phyloP scores from a whole-genome alignment of 2,797 vertebrate genomes.

The Streptopelia turtur region DNA sequence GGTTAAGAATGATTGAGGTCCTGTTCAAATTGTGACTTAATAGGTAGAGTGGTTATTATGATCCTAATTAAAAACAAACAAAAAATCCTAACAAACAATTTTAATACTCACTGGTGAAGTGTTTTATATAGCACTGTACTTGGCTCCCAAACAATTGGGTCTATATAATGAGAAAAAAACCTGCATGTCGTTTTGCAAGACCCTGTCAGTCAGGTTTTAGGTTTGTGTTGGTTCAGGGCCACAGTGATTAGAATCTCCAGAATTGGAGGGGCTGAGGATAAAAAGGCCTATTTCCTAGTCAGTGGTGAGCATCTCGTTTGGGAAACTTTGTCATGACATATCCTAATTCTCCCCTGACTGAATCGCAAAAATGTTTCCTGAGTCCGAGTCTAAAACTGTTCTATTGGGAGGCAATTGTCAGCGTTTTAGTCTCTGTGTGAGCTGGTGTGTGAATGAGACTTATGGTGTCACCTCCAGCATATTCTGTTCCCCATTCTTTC shows the following conservation, averaged over 20 bases:
- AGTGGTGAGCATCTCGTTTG: not conserved
- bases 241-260: conserved; percentile 47
- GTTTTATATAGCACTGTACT: conserved; percentile 35
- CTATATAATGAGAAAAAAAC: conserved; percentile 42
- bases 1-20: not conserved
- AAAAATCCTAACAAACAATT: conserved; percentile 34
- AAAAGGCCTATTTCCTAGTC: conserved; percentile 53
- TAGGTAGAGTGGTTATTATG: conserved; percentile 36
- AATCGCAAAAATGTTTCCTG: conserved; percentile 34
- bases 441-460: conserved; percentile 46
- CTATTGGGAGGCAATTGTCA: conserved; percentile 39
- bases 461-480: conserved; percentile 11
- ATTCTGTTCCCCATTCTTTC: conserved; percentile 31
- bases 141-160: conserved; percentile 62
- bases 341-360: conserved; percentile 40
- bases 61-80: conserved; percentile 47
- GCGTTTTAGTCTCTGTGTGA: conserved; percentile 48
- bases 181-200: conserved; percentile 60
- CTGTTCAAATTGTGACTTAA: conserved; percentile 41
- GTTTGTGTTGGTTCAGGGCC: conserved; percentile 35
- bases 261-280: not conserved
- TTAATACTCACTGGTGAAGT: conserved; percentile 32
- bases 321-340: conserved; percentile 46
- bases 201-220: conserved; percentile 62
- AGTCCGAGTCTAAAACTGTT: conserved; percentile 11